Percentiles rank a stretch among this genome's conserved stretches.
Conservation (phyloP, 2,797 vertebrate species). For the Kryptopterus vitreolus region DNA sequence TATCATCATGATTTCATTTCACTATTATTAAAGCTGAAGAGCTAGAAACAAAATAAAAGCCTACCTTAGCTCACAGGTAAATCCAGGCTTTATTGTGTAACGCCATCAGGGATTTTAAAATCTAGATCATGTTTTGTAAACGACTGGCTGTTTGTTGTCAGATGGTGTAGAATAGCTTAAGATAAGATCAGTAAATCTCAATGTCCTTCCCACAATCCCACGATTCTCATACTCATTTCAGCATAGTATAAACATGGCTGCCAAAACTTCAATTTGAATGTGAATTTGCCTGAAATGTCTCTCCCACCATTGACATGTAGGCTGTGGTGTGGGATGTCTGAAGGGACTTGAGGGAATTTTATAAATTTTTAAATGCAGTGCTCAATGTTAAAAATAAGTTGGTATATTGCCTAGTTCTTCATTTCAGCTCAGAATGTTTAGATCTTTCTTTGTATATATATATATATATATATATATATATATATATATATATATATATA, state of each 20-base stretch:
- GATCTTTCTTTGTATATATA: slow-evolving; percentile 13
- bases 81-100: background rate
- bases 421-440: background rate
- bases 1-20: background rate
- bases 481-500: no score
- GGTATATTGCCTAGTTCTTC: slow-evolving; percentile 9
- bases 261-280: slow-evolving; percentile 21
- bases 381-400: no score
- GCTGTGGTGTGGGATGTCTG: slow-evolving; percentile 14
- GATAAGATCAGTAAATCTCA: slow-evolving; percentile 23
- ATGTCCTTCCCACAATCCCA: slow-evolving; percentile 29
- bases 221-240: slow-evolving; percentile 22
- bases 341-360: no score
- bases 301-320: background rate
- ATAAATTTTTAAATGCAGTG: no score
- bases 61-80: background rate
- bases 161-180: slow-evolving; percentile 41
- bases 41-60: background rate
- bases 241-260: background rate
- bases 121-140: slow-evolving; percentile 71
- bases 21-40: background rate
- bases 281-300: slow-evolving; percentile 22
- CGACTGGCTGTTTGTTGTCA: slow-evolving; percentile 65
- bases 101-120: slow-evolving; percentile 5
- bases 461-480: no score